Percentiles rank a stretch among this genome's conserved stretches.
Evolutionary conservation across 2,888 invertebrate genomes (phyloP).

Genomic region (Ceratothoa steindachneri): DNA sequence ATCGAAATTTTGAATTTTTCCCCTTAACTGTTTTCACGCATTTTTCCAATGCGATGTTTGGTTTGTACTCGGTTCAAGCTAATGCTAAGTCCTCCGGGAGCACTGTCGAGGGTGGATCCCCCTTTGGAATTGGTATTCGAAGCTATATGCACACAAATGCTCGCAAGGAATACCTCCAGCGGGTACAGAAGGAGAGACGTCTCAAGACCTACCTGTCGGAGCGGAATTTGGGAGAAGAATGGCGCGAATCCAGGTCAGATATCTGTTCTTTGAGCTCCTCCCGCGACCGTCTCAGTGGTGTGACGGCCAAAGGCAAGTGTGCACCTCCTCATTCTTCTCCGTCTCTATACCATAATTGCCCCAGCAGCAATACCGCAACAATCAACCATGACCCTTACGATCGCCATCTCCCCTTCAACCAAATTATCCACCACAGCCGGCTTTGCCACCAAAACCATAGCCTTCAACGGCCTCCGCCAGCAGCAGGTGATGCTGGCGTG

Average conservation of each 20-base stretch:
- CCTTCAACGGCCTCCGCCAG: background rate
- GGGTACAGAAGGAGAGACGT: background rate
- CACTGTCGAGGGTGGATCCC: too few relatives aligned
- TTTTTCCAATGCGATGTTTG: background rate
- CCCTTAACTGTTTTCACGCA: too few relatives aligned
- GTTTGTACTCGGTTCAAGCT: background rate
- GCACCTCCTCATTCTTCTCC: background rate
- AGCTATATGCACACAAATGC: background rate
- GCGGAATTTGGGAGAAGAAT: background rate
- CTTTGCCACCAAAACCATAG: background rate
- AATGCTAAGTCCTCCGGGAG: background rate
- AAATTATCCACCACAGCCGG: background rate
- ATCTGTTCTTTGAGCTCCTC: background rate
- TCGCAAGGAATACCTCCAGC: background rate
- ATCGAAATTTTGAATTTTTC: too few relatives aligned
- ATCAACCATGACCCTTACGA: background rate
- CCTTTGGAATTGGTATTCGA: background rate
- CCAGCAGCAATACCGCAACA: background rate
- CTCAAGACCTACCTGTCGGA: background rate
- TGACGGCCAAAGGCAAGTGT: background rate
- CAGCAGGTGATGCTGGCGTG: background rate
- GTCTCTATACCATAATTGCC: background rate
- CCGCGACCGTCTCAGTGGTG: background rate
- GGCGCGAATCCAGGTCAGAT: background rate
- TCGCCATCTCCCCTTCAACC: background rate